Conservation (phyloP, 1,140 invertebrate genomes). For the Aporrectodea caliginosa region DNA sequence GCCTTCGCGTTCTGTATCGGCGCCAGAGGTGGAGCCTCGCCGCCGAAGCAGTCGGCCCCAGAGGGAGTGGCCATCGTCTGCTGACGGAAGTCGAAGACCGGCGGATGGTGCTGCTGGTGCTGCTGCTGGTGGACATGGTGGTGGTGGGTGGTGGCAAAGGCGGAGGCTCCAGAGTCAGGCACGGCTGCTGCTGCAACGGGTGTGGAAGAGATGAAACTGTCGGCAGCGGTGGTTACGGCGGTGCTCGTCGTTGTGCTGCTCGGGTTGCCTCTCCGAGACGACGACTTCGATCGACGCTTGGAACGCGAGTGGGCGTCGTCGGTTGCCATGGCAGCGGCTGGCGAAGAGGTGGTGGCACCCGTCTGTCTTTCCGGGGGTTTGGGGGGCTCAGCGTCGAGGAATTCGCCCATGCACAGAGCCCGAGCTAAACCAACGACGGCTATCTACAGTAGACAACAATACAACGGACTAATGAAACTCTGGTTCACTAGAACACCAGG, state of each 20-base stretch:
- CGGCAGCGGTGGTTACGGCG: neutral
- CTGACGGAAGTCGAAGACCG: neutral
- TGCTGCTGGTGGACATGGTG: constrained; percentile 6
- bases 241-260: neutral
- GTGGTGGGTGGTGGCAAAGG: neutral
- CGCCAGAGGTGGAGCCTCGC: constrained; percentile 30
- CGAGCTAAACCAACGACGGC: constrained; percentile 49
- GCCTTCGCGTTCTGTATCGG: constrained; percentile 36
- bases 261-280: neutral
- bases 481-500: neutral
- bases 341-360: no score
- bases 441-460: constrained; percentile 38
- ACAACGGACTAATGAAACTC: neutral
- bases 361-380: neutral
- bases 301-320: neutral
- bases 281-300: neutral
- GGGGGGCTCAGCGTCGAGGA: constrained; percentile 15
- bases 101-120: neutral
- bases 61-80: neutral
- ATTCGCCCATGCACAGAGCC: constrained; percentile 48
- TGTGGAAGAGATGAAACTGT: constrained; percentile 27
- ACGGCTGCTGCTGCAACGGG: neutral
- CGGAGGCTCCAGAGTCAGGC: neutral
- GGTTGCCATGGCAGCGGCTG: neutral
- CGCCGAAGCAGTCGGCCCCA: neutral